Base-by-base conservation (phyloP, 2,888 invertebrate genomes). In the Hirtodrosophila histrioides region DNA sequence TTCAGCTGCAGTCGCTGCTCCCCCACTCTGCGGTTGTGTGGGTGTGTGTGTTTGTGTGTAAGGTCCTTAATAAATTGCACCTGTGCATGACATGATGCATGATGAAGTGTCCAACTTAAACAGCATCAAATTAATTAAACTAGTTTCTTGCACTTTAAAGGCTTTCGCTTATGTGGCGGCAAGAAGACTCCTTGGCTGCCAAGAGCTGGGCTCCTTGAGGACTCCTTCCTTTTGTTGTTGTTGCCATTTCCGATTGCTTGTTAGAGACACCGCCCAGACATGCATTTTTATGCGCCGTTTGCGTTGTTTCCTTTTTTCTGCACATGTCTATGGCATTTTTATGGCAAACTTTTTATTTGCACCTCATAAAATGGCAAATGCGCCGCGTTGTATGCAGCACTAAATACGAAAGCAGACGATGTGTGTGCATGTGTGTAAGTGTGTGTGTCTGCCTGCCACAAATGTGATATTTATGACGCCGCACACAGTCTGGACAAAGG, bases 301-400 rank as follows among this genome's bases (percentile, higher is more conserved):
- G 68, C 44, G 46, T 33, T 31, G 51, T 44, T 63, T 17, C 17
- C 17, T 17, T 17, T 17, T 17, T 64, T 57, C 45, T 62, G 71
- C 76, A 76, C 78, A 74, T 88, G 86, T 87, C 88, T 89, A 88
- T 87, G 86, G 82, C 75, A 77, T 81, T 84, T 83, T 89, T 87
- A 88, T 83, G 72, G 77, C 75, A 74, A 82, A 83, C 83, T 85
- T 90, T 90, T 90, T 90, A 89, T 91, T 90, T 90, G 86, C 90
- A 89, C 89, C 88, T 90, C 90, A 88, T 90, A 90, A 90, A 90
- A 88, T 76, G 80, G 69, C 77, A 88, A 89, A 88, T 89, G 88
- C 85, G 85, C 86, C 78, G 60, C 76, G 88, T 78, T 78, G 65
- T 78, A 85, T 86, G 86, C 80, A 80, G 68, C 74, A 77, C 86